These are phyloP conservation scores for Tragelaphus imberbis DNA, from an alignment of 2,113 vertebrate species.

Conservation along the genomic window DNA sequence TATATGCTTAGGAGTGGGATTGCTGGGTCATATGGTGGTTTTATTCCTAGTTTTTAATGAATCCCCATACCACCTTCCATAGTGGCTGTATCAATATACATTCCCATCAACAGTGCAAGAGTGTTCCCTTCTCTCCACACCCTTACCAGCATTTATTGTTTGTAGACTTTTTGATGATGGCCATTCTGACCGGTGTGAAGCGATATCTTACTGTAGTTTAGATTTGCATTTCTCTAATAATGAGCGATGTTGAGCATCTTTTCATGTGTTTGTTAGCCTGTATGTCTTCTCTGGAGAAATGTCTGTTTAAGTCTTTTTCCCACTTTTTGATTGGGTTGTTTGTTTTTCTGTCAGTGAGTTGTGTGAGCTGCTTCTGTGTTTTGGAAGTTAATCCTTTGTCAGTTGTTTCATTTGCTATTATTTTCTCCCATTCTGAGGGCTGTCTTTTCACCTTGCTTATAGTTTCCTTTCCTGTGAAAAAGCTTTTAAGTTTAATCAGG, in stretches of 20 bases:
- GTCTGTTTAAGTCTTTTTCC: background rate
- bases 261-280: background rate
- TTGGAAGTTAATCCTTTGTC: background rate
- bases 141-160: background rate
- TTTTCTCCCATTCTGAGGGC: background rate
- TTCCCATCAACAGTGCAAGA: background rate
- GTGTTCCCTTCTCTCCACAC: background rate
- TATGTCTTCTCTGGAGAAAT: background rate
- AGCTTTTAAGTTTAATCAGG: background rate
- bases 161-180: background rate
- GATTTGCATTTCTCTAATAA: background rate
- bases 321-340: background rate
- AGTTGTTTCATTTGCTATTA: background rate
- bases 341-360: background rate
- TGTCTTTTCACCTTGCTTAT: background rate
- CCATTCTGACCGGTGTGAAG: background rate
- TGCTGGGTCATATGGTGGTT: background rate
- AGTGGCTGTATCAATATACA: background rate
- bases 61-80: background rate
- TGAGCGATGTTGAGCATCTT: background rate
- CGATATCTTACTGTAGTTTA: background rate
- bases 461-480: background rate
- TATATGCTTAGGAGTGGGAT: background rate
- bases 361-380: background rate
- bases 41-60: background rate